Percentiles rank a stretch among this genome's conserved stretches.
phyloP scores from a whole-genome alignment of 35 echinoderm and acorn worm species.

The Stichopus chloronotus region DNA sequence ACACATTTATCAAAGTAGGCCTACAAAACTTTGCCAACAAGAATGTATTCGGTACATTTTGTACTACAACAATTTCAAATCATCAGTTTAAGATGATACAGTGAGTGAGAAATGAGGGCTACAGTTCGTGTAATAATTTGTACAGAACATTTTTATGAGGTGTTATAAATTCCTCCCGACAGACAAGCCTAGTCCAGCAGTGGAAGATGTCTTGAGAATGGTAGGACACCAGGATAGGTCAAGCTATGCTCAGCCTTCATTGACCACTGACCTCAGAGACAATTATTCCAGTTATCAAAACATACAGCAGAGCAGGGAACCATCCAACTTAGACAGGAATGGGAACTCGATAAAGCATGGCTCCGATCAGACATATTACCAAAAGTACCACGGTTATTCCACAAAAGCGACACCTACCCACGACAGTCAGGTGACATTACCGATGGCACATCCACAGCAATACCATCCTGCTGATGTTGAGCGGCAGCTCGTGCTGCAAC shows the following conservation, averaged over 20 bases:
- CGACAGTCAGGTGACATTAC: background rate
- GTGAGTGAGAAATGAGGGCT: too few relatives aligned
- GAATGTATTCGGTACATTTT: too few relatives aligned
- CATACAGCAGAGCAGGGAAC: slow-evolving; percentile 20
- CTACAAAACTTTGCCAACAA: too few relatives aligned
- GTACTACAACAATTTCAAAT: too few relatives aligned
- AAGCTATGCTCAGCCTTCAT: background rate
- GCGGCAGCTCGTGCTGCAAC: slow-evolving; percentile 70
- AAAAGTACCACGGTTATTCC: slow-evolving; percentile 71
- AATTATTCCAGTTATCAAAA: slow-evolving; percentile 6
- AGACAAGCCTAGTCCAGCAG: slow-evolving; percentile 15
- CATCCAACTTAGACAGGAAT: slow-evolving; percentile 65
- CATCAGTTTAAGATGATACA: too few relatives aligned
- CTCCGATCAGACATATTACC: slow-evolving; percentile 27
- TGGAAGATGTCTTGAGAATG: slow-evolving; percentile 82
- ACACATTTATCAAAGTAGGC: too few relatives aligned
- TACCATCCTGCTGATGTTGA: slow-evolving; percentile 50
- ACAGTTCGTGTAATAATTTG: too few relatives aligned
- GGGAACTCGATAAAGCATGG: slow-evolving; percentile 34
- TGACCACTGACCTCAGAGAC: slow-evolving; percentile 1
- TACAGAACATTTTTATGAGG: too few relatives aligned
- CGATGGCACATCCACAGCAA: slow-evolving; percentile 16
- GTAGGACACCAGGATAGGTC: slow-evolving; percentile 54
- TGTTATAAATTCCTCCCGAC: background rate
- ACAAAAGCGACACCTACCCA: slow-evolving; percentile 51